A percentile compares a stretch with the other conserved stretches of the same genome.
Conservation (phyloP, 1,140 invertebrate genomes). For the Lycorma delicatula region DNA sequence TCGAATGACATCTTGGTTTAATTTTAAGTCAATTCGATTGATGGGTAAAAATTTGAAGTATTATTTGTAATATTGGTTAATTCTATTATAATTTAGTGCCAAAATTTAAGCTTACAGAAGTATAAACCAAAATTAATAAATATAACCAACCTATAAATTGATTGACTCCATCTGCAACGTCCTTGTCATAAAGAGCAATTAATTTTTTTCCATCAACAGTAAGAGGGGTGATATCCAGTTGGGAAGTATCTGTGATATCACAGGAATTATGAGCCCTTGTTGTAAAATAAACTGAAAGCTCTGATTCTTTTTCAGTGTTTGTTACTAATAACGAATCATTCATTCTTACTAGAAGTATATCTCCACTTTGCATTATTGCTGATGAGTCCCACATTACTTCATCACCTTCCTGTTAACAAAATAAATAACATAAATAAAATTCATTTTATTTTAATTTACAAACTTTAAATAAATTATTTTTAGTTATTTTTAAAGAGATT, state of each 20-base stretch:
- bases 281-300: slow-evolving; percentile 48
- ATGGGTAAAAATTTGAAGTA: too few relatives aligned
- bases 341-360: slow-evolving; percentile 58
- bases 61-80: too few relatives aligned
- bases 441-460: too few relatives aligned
- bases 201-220: slow-evolving; percentile 51
- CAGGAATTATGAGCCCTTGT: slow-evolving; percentile 54
- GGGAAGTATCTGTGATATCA: slow-evolving; percentile 52
- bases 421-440: too few relatives aligned
- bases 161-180: slow-evolving; percentile 57
- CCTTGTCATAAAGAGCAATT: slow-evolving; percentile 57
- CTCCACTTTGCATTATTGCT: slow-evolving; percentile 54
- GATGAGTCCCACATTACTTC: slow-evolving; percentile 49
- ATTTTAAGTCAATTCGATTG: too few relatives aligned
- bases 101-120: too few relatives aligned
- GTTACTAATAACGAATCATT: slow-evolving; percentile 44
- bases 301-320: slow-evolving; percentile 37
- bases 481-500: too few relatives aligned
- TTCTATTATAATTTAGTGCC: too few relatives aligned
- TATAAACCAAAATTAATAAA: too few relatives aligned
- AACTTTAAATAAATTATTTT: too few relatives aligned
- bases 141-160: slow-evolving; percentile 50
- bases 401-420: slow-evolving; percentile 39
- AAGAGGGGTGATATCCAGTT: slow-evolving; percentile 54
- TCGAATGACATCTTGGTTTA: too few relatives aligned